Base-by-base conservation (phyloP, 2,888 invertebrate genomes). In the Nesidiocoris tenuis region DNA sequence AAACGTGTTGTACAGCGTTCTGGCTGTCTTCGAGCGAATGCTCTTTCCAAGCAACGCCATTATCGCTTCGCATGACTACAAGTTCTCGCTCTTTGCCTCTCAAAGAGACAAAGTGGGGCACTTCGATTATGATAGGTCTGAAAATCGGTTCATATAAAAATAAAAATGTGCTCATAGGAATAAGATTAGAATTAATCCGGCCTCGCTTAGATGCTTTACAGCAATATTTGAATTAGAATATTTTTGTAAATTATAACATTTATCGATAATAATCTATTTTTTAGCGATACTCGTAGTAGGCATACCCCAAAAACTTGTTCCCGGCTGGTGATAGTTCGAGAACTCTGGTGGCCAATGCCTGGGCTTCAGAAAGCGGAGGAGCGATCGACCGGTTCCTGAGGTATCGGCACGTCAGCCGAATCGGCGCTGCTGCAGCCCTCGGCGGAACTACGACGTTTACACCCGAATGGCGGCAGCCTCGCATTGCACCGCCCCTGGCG, bases 41-140 rank as follows among this genome's bases (percentile, higher is more conserved):
- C 83, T 99, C 99, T 79, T 95, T 92, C 99, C 99, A 99, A 25
- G 93, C 95, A 84, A 98, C 97, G 18, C 99, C 99, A 82, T 98
- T 96, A 84, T 99, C 98, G 1, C 97, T 97, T 66, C 98, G 89
- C 78, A 99, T 86, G 80, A 99, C 93, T 55, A 98, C 92, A 66
- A 99, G 95, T 87, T 99, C 99, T 2, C 99, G 89, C 83, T 99
- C 98, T 80, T 91, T 92, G 77, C 95, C 96, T 76, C 95, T 89
- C 74, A 96, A 85, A 0, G 98, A 94, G 0, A 98, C 98, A 86
- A 97, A 98, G 85, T 99, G 98, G 0, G 99, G 99, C 79, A 98
- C 93, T 85, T 98, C 97, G 81, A 98, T 90, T 78, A 97, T 91
- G 2, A 96, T 95, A 1, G 95, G 95, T 68, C 95, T 95, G 84